phyloP scores from a whole-genome alignment of 2,113 vertebrate species.

The Bos javanicus region DNA sequence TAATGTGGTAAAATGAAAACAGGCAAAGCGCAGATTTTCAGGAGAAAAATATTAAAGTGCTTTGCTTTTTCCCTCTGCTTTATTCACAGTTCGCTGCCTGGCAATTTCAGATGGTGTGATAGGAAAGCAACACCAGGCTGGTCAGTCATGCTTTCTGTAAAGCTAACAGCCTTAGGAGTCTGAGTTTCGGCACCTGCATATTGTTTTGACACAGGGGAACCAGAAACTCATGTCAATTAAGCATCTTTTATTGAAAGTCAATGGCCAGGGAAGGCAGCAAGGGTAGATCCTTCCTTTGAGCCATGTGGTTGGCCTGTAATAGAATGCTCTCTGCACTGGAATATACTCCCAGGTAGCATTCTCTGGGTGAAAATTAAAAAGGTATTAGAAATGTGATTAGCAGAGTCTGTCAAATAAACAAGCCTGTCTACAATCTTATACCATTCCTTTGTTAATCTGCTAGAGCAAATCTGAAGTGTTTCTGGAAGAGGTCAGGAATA shows the following conservation, averaged over 20 bases:
- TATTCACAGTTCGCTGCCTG: slow-evolving; percentile 33
- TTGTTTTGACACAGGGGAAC: background rate
- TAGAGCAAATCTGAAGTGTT: slow-evolving; percentile 28
- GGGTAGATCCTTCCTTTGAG: slow-evolving; percentile 18
- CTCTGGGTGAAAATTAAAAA: slow-evolving; percentile 67
- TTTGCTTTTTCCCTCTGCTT: slow-evolving; percentile 33
- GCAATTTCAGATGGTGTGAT: slow-evolving; percentile 34
- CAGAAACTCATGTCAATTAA: slow-evolving; percentile 60
- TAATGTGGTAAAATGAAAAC: slow-evolving; percentile 28
- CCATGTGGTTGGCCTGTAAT: slow-evolving; percentile 39
- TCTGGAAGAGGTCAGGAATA: background rate
- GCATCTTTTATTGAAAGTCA: slow-evolving; percentile 24
- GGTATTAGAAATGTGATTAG: slow-evolving; percentile 51
- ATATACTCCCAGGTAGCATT: slow-evolving; percentile 46
- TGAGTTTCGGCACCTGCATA: slow-evolving; percentile 43
- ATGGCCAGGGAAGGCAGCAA: slow-evolving; percentile 33
- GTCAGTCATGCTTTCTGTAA: slow-evolving; percentile 9
- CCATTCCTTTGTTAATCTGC: slow-evolving; percentile 39
- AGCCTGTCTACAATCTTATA: slow-evolving; percentile 33
- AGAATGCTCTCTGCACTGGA: slow-evolving; percentile 51
- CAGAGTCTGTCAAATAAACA: slow-evolving; percentile 65
- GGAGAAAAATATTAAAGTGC: slow-evolving; percentile 15
- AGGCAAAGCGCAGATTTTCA: slow-evolving; percentile 5
- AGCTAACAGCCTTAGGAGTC: slow-evolving; percentile 50
- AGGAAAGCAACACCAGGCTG: background rate